phyloP scores from a whole-genome alignment of 2,113 vertebrate genomes.

The Polypterus bichir region DNA sequence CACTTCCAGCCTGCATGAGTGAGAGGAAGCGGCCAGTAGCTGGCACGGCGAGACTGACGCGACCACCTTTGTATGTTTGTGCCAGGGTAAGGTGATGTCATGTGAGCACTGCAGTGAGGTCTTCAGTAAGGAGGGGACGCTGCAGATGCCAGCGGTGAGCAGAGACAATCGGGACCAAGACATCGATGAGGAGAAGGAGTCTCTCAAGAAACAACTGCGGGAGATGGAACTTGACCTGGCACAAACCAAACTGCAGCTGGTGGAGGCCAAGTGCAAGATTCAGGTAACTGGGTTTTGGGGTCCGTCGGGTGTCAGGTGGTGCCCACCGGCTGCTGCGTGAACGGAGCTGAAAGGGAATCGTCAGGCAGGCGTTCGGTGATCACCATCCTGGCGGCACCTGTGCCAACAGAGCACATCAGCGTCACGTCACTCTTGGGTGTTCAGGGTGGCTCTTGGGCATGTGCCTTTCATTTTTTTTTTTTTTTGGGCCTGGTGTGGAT shows the following conservation, averaged over 20 bases:
- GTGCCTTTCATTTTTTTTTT: no score
- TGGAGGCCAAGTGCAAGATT: slow-evolving; percentile 97
- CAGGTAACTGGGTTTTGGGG: slow-evolving; percentile 54
- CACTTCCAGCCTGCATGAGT: background rate
- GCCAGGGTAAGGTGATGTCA: slow-evolving; percentile 79
- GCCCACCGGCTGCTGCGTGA: no score
- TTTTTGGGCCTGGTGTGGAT: no score
- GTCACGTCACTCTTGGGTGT: no score
- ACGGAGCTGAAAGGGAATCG: no score
- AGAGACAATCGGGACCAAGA: slow-evolving; percentile 49
- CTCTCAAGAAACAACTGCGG: slow-evolving; percentile 81
- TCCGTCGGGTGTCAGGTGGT: background rate
- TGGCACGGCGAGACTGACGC: background rate
- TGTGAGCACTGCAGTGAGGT: slow-evolving; percentile 87
- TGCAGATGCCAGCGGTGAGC: slow-evolving; percentile 50
- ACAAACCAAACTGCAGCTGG: slow-evolving; percentile 96
- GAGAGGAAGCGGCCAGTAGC: background rate
- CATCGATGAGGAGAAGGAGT: slow-evolving; percentile 82
- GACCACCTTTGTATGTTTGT: slow-evolving; percentile 19
- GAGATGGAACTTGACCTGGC: slow-evolving; percentile 94
- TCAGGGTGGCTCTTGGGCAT: no score
- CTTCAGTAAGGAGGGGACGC: slow-evolving; percentile 73
- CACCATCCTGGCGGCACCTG: no score
- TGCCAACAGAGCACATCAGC: no score
- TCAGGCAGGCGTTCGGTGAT: no score